Conservation (phyloP, 1,140 invertebrate species). For the Cydia pomonella region DNA sequence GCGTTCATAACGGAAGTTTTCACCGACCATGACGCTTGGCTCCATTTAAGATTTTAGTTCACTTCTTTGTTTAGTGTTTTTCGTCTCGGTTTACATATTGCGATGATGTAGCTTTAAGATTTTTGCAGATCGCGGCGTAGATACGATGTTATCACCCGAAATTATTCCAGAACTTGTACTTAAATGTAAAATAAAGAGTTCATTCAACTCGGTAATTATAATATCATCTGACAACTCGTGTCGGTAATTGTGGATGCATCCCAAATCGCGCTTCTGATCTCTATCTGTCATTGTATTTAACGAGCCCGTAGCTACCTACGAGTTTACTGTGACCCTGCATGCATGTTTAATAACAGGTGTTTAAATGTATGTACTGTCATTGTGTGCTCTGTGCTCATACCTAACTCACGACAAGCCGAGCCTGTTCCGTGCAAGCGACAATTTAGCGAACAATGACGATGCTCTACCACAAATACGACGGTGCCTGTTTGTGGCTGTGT, state of each 20-base stretch:
- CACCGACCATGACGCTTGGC: constrained; percentile 33
- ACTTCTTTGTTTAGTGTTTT: constrained; percentile 45
- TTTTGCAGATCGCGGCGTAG: constrained; percentile 39
- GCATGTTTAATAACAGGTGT: constrained; percentile 78
- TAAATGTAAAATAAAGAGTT: constrained; percentile 47
- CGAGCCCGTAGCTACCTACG: constrained; percentile 60
- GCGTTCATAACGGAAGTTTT: constrained; percentile 50
- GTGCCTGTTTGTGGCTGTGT: constrained; percentile 63
- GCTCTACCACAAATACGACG: constrained; percentile 71
- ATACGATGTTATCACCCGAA: constrained; percentile 35
- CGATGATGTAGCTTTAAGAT: constrained; percentile 36
- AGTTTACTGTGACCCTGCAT: constrained; percentile 65
- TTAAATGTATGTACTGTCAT: constrained; percentile 74
- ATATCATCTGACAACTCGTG: constrained; percentile 54
- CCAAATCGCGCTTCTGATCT: constrained; percentile 66
- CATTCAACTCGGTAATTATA: constrained; percentile 61
- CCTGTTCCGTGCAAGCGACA: constrained; percentile 77
- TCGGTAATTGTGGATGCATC: constrained; percentile 67
- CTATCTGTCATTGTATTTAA: constrained; percentile 76
- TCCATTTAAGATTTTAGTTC: constrained; percentile 36
- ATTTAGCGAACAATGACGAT: constrained; percentile 79
- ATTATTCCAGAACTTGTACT: constrained; percentile 38
- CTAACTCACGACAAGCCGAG: constrained; percentile 74
- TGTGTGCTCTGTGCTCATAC: constrained; percentile 70
- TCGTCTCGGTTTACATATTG: constrained; percentile 39